A percentile compares a stretch with the other conserved stretches of the same genome.
Conservation (phyloP, 37 sponge, comb jelly and placozoan genomes). For the Cladorhizidae sp. region DNA sequence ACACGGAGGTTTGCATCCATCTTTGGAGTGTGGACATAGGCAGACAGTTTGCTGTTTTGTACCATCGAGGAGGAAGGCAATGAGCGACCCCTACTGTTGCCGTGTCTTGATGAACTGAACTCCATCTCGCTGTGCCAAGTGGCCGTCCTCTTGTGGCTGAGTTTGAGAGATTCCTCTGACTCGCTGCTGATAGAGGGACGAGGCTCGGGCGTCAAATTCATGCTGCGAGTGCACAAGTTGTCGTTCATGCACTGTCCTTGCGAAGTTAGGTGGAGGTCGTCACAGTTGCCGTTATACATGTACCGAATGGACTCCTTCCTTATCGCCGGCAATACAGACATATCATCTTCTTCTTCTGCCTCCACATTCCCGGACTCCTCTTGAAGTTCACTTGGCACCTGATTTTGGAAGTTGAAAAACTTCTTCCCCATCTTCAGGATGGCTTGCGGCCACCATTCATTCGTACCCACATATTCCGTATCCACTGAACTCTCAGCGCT, state of each 20-base stretch:
- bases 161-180: not conserved
- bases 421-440: not conserved
- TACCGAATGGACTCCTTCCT: no score
- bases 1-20: conserved; percentile 52
- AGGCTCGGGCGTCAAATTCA: not conserved
- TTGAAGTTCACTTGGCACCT: no score
- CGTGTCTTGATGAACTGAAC: not conserved
- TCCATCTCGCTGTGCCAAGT: conserved; percentile 26
- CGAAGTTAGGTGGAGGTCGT: not conserved
- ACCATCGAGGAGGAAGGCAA: not conserved
- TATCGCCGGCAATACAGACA: no score
- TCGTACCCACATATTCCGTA: not conserved
- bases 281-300: not conserved
- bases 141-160: conserved; percentile 4
- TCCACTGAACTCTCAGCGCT: conserved; percentile 22
- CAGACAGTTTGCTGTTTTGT: not conserved
- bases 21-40: not conserved
- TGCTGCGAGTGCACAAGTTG: not conserved
- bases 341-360: no score
- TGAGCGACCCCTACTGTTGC: not conserved
- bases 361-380: no score
- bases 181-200: no score
- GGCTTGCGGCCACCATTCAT: not conserved
- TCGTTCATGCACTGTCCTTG: not conserved
- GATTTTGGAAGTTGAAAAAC: not conserved